Percentiles rank a stretch among this genome's conserved stretches.
Conservation (phyloP, 1,140 invertebrate genomes). For the Pseudobourletiella spinata region DNA sequence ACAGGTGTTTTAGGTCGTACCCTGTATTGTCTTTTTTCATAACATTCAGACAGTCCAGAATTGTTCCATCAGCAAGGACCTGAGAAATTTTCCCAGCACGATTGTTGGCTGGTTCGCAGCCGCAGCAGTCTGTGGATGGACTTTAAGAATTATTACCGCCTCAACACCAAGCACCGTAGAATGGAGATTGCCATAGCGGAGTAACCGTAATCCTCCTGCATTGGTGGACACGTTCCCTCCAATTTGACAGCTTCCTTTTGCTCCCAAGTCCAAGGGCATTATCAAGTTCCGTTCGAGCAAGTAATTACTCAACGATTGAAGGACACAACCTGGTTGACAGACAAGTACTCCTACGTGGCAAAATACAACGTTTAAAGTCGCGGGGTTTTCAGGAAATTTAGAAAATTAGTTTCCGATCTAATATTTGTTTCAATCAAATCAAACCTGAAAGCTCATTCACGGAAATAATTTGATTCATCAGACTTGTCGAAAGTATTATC, state of each 20-base stretch:
- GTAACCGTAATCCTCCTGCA: conserved; percentile 73
- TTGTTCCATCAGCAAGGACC: conserved; percentile 79
- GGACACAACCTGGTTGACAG: conserved; percentile 85
- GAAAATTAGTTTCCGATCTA: background rate
- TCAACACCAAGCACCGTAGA: conserved; percentile 86
- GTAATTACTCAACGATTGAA: conserved; percentile 74
- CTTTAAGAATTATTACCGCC: conserved; percentile 63
- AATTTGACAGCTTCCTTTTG: conserved; percentile 80
- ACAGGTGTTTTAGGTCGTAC: conserved; percentile 91
- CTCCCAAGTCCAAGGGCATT: conserved; percentile 65
- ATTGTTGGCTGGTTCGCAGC: too few relatives aligned
- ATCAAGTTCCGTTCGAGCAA: conserved; percentile 64
- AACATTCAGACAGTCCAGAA: conserved; percentile 73
- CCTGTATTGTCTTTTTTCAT: conserved; percentile 97
- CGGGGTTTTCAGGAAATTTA: background rate
- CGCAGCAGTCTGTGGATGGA: too few relatives aligned
- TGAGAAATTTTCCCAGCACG: too few relatives aligned
- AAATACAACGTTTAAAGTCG: background rate
- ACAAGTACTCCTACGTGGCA: conserved; percentile 58
- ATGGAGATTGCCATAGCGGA: conserved; percentile 92
- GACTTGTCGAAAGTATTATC: conserved; percentile 72
- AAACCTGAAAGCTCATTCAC: conserved; percentile 73
- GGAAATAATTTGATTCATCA: conserved; percentile 79
- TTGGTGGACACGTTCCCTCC: conserved; percentile 96
- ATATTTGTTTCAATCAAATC: background rate